phyloP scores from a whole-genome alignment of 2,888 invertebrate genomes.

The Trisateles emortualis region DNA sequence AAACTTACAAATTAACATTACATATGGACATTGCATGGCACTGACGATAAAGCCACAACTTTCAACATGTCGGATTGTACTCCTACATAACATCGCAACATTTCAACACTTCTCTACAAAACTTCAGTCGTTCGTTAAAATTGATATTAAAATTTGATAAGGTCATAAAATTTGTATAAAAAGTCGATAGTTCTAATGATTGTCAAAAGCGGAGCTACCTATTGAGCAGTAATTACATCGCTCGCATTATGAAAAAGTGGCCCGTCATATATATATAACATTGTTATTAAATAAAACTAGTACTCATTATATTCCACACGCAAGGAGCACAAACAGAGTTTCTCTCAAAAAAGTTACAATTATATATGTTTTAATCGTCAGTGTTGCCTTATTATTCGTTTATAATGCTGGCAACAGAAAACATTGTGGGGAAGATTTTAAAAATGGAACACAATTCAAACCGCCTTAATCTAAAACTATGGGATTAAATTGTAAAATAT shows the following conservation, averaged over 20 bases:
- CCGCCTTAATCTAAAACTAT: slow-evolving; percentile 67
- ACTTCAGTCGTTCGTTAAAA: slow-evolving; percentile 62
- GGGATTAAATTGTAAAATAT: slow-evolving; percentile 68
- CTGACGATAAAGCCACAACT: slow-evolving; percentile 68
- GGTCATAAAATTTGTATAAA: slow-evolving; percentile 46
- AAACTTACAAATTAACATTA: slow-evolving; percentile 84
- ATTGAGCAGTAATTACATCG: slow-evolving; percentile 31
- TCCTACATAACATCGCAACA: slow-evolving; percentile 58
- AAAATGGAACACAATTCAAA: slow-evolving; percentile 55
- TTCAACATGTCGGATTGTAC: slow-evolving; percentile 56
- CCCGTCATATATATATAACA: slow-evolving; percentile 36
- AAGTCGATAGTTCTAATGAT: slow-evolving; percentile 36
- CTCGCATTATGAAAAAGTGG: slow-evolving; percentile 35
- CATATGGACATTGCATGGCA: slow-evolving; percentile 87
- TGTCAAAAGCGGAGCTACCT: slow-evolving; percentile 40
- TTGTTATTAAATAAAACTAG: slow-evolving; percentile 36
- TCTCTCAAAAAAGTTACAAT: slow-evolving; percentile 38
- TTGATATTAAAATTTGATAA: slow-evolving; percentile 48
- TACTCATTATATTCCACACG: slow-evolving; percentile 36
- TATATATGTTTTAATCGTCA: slow-evolving; percentile 47
- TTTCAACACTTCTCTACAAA: slow-evolving; percentile 57
- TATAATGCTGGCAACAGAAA: slow-evolving; percentile 50
- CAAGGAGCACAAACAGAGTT: slow-evolving; percentile 31
- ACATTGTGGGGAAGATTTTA: slow-evolving; percentile 34
- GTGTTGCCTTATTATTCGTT: slow-evolving; percentile 42